Percentiles rank a stretch among this genome's conserved stretches.
These are phyloP conservation scores for Anoplophora glabripennis DNA, from an alignment of 1,140 invertebrate species.

Conservation along the genomic window DNA sequence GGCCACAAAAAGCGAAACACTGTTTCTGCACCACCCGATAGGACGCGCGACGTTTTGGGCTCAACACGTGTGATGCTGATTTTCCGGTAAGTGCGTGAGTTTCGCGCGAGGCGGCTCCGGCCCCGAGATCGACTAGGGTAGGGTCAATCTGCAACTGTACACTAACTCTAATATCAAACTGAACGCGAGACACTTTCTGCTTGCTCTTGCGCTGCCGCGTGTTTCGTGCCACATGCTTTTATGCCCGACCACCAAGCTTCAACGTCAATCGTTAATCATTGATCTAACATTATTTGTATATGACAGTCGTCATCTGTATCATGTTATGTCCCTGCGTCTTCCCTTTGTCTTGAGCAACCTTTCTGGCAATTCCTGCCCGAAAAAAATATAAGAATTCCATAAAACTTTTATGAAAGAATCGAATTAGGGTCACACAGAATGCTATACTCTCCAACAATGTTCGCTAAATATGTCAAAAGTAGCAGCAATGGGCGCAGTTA, in stretches of 20 bases:
- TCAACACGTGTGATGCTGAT: background rate
- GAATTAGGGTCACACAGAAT: too few relatives aligned
- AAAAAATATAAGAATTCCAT: too few relatives aligned
- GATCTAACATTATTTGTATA: constrained; percentile 31
- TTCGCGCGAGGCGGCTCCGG: constrained; percentile 1
- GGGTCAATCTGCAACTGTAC: constrained; percentile 34
- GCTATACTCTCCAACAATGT: too few relatives aligned
- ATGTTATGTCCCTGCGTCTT: too few relatives aligned
- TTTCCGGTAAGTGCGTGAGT: constrained; percentile 3
- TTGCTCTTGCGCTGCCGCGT: constrained; percentile 11
- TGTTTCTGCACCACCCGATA: background rate
- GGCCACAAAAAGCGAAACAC: constrained; percentile 6
- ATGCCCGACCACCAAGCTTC: constrained; percentile 33
- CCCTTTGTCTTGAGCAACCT: too few relatives aligned
- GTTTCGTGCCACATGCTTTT: constrained; percentile 31
- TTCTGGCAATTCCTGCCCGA: too few relatives aligned
- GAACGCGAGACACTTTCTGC: constrained; percentile 24
- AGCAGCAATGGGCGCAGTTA: too few relatives aligned
- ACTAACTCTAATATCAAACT: constrained; percentile 21
- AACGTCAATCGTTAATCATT: constrained; percentile 37
- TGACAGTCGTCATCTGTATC: background rate
- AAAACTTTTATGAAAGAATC: too few relatives aligned
- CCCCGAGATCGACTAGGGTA: constrained; percentile 5
- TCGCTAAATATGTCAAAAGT: too few relatives aligned
- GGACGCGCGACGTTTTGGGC: background rate